Evolutionary conservation across 2,888 invertebrate species (phyloP), one percentile per base, ranked within the genome.

Genomic region (Pristionchus maxplancki): DNA sequence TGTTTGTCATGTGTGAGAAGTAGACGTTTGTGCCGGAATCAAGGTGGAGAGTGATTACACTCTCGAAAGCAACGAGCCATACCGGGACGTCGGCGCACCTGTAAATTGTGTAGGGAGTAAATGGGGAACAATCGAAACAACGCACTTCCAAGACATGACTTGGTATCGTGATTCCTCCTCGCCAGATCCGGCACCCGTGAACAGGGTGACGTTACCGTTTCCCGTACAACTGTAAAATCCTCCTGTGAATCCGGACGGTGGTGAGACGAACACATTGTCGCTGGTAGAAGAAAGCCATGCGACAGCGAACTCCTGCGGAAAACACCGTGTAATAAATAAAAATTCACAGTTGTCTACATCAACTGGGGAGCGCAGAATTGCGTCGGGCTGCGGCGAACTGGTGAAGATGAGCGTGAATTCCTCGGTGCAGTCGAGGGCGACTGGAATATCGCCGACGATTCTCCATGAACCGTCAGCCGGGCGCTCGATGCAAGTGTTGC

Each of bases 401-500:
- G 64, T 64, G 64, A 64, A 64, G 28, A 71, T 71, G 37, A 71
- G 67, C 17, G 67, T 4, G 67, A 71, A 37, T 37, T 71, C 67
- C 34, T 31, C 13, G 11, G 9, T 1, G 37, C 31, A 71, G 37
- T 71, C 67, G 17, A 71, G 67, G 2, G 24, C 17, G 17, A 17
- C 37, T 1, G 67, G 67, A 9, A 8, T 1, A 20, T 71, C 34
- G 67, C 15, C 37, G 37, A 71, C 37, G 15, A 71, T 71, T 34
- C 17, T 6, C 67, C 67, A 71, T 2, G 37, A 34, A 13, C 67
- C 67, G 37, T 71, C 67, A 17, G 9, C 3, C 17, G 31, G 34
- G 4, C 67, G 34, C 67, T 71, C 37, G 67, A 71, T 37, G 67
- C 67, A 71, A 1, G 4, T 34, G 15, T 2, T 37, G 37, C 5